These are phyloP conservation scores for Rhadinocentrus ornatus DNA, from an alignment of 2,797 vertebrate genomes.

Conservation along the genomic window DNA sequence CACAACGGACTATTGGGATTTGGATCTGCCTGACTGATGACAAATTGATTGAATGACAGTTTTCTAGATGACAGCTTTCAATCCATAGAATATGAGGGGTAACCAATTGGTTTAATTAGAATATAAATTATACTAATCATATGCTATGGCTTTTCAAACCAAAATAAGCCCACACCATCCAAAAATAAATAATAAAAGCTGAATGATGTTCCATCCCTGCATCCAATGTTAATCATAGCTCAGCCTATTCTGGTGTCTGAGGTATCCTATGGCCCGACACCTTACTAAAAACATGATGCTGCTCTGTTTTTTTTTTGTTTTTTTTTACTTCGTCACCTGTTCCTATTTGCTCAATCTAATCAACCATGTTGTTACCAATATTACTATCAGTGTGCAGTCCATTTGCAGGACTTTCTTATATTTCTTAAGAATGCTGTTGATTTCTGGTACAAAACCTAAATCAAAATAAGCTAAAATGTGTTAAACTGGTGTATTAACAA, in stretches of 20 bases:
- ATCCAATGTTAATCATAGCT: not conserved
- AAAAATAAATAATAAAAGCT: not conserved
- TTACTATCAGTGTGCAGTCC: not conserved
- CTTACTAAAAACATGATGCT: not conserved
- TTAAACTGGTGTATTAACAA: not conserved
- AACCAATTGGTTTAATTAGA: not conserved
- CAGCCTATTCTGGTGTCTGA: not conserved
- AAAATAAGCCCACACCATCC: not conserved
- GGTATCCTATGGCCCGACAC: not conserved
- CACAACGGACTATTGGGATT: too few relatives aligned
- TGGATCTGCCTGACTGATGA: too few relatives aligned
- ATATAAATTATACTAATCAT: not conserved
- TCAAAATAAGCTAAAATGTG: not conserved
- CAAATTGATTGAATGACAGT: not conserved
- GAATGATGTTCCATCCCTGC: not conserved
- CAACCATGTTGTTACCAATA: not conserved
- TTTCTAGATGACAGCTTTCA: not conserved
- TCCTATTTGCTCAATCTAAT: not conserved
- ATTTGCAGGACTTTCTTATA: too few relatives aligned
- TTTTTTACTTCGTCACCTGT: not conserved
- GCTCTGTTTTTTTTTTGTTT: not conserved
- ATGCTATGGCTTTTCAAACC: not conserved
- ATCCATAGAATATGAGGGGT: not conserved
- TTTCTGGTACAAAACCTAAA: too few relatives aligned
- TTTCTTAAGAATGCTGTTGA: too few relatives aligned